Evolutionary conservation across 2,797 vertebrate species (phyloP).

Genomic region (Anolis apletophallus): DNA sequence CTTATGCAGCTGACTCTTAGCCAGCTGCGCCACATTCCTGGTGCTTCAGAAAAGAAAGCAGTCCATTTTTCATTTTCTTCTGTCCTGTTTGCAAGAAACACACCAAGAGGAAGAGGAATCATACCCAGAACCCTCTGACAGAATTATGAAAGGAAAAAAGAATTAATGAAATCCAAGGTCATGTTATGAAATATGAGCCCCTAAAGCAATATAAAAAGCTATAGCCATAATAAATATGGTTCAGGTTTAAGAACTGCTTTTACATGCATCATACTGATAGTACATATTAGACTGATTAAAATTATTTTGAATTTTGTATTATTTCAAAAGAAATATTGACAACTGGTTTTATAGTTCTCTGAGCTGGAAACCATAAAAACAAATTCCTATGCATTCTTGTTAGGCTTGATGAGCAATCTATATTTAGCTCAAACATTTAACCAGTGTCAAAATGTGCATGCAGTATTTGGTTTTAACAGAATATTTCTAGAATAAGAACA

Average conservation of each 20-base stretch:
- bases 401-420: not conserved
- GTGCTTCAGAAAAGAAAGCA: not conserved
- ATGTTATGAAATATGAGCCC: not conserved
- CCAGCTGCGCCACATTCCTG: too few species aligned
- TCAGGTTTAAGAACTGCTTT: not conserved
- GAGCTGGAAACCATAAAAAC: too few species aligned
- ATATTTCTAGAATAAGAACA: conserved; percentile 20
- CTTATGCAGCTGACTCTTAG: too few species aligned
- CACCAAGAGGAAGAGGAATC: not conserved
- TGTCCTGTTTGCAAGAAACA: not conserved
- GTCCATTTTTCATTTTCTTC: not conserved
- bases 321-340: not conserved
- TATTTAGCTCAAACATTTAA: not conserved
- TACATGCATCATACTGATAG: not conserved
- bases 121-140: not conserved
- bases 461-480: conserved; percentile 22
- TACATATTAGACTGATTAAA: not conserved
- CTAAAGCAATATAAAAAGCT: not conserved
- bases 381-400: not conserved
- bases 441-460: not conserved
- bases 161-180: not conserved
- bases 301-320: not conserved
- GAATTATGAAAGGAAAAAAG: not conserved
- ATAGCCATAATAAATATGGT: not conserved
- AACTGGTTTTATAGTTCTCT: not conserved